Evolutionary conservation across 2,113 vertebrate species (phyloP).

Genomic region (Rhombomys opimus): DNA sequence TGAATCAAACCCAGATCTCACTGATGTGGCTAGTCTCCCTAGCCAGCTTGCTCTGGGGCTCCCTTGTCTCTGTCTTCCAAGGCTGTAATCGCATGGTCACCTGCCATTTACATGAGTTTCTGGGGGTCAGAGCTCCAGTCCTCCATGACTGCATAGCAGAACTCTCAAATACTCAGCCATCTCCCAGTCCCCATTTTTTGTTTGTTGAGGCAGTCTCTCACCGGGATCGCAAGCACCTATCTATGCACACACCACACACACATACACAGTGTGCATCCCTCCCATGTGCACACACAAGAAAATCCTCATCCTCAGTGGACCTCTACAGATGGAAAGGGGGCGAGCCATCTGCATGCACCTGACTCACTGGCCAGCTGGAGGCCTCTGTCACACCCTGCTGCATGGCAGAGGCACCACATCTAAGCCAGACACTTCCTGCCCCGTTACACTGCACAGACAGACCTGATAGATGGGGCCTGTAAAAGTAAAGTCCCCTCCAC

Average conservation of each 20-base stretch:
- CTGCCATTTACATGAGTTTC: neutral
- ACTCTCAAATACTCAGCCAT: neutral
- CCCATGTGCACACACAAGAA: neutral
- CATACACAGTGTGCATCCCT: neutral
- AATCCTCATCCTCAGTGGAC: neutral
- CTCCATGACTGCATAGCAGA: neutral
- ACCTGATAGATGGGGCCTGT: conserved; percentile 13
- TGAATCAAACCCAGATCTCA: neutral
- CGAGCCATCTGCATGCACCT: neutral
- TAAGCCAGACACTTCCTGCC: neutral
- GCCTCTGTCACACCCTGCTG: neutral
- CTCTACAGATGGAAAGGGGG: neutral
- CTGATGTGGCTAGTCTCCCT: too few species aligned
- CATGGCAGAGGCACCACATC: neutral
- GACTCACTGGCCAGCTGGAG: too few species aligned
- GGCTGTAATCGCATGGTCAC: neutral
- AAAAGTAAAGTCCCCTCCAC: conserved; percentile 23
- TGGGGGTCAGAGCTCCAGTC: neutral
- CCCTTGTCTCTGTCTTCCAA: neutral
- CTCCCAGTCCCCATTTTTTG: neutral
- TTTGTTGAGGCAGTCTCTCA: neutral
- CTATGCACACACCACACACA: neutral
- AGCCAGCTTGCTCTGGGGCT: neutral
- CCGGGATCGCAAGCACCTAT: neutral
- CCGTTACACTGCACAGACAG: neutral